phyloP scores from a whole-genome alignment of 2,888 invertebrate genomes.

The Nudaria mundana region DNA sequence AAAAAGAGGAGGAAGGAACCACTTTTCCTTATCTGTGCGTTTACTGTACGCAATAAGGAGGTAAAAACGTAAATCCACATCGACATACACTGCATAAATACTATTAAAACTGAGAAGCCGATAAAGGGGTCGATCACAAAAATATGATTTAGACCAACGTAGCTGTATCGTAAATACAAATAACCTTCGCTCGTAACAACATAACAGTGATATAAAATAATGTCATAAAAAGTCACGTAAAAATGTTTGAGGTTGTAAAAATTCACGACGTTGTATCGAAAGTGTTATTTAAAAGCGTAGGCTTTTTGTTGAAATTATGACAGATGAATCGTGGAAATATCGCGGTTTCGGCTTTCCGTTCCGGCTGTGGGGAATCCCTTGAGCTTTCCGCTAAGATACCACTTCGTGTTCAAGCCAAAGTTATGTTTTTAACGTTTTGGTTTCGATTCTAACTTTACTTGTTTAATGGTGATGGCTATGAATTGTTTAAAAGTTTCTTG shows the following conservation, averaged over 20 bases:
- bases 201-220: slow-evolving; percentile 47
- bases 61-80: too few species aligned
- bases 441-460: slow-evolving; percentile 24
- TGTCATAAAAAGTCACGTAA: slow-evolving; percentile 36
- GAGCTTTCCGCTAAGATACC: slow-evolving; percentile 53
- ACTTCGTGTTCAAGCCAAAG: slow-evolving; percentile 18
- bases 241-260: slow-evolving; percentile 41
- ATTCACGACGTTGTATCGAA: slow-evolving; percentile 38
- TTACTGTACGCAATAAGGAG: too few species aligned
- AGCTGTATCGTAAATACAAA: slow-evolving; percentile 49
- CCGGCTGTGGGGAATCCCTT: slow-evolving; percentile 58
- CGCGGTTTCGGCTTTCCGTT: slow-evolving; percentile 55
- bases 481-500: slow-evolving; percentile 15
- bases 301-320: slow-evolving; percentile 59
- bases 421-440: too few species aligned
- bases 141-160: slow-evolving; percentile 38
- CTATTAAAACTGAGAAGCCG: slow-evolving; percentile 14
- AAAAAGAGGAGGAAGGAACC: too few species aligned
- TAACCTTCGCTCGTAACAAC: slow-evolving; percentile 34
- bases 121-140: slow-evolving; percentile 19
- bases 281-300: slow-evolving; percentile 47
- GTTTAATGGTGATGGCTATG: slow-evolving; percentile 18
- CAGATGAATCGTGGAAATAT: slow-evolving; percentile 68
- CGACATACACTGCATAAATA: slow-evolving; percentile 19
- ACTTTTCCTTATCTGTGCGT: too few species aligned